Evolutionary conservation across 2,797 vertebrate genomes (phyloP).

Genomic region (Syngnathus acus): DNA sequence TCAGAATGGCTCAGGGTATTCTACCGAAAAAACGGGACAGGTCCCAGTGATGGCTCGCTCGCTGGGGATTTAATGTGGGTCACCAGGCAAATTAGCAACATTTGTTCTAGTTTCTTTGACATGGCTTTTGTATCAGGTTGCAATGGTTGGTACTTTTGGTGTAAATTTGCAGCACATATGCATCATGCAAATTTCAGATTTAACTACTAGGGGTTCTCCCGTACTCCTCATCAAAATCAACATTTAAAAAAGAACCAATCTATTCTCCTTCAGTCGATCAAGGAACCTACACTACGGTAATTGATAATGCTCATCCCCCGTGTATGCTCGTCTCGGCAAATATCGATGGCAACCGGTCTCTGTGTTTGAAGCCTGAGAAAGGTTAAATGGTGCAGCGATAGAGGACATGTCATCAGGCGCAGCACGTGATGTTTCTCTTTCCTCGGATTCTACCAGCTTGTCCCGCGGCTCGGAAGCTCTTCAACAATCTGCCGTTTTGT

Average conservation of each 20-base stretch:
- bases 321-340: not conserved
- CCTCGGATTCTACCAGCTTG: conserved; percentile 47
- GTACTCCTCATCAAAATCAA: too few species aligned
- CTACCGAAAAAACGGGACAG: not conserved
- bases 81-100: not conserved
- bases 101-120: not conserved
- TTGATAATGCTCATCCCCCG: too few species aligned
- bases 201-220: too few species aligned
- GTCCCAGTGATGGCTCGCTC: not conserved
- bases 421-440: conserved; percentile 55
- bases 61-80: not conserved
- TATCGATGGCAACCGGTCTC: conserved; percentile 25
- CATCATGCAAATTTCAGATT: too few species aligned
- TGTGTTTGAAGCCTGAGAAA: conserved; percentile 44
- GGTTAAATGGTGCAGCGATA: conserved; percentile 54
- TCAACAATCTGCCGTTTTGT: conserved; percentile 55
- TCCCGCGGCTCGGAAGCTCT: conserved; percentile 40
- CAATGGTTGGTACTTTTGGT: too few species aligned
- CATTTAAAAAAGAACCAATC: too few species aligned
- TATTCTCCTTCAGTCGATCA: not conserved
- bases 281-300: not conserved
- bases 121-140: not conserved
- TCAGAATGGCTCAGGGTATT: not conserved
- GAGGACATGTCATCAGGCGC: conserved; percentile 64
- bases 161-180: too few species aligned